Percentiles rank a stretch among this genome's conserved stretches.
Conservation (phyloP, 2,888 invertebrate genomes). For the Aromia moschata region DNA sequence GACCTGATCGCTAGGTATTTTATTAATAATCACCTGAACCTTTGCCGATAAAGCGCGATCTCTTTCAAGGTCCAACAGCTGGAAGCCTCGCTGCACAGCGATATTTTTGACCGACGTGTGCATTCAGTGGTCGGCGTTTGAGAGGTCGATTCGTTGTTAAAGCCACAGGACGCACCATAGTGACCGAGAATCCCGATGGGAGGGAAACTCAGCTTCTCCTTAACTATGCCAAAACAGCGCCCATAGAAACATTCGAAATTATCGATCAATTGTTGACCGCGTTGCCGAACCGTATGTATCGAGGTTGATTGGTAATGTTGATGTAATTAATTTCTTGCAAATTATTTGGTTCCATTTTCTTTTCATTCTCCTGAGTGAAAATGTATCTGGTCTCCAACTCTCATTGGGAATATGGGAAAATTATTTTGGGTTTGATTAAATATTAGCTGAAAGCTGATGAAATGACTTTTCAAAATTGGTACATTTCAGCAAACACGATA, state of each 20-base stretch:
- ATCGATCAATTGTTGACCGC: constrained; percentile 52
- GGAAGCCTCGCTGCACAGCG: constrained; percentile 75
- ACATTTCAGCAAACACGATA: constrained; percentile 65
- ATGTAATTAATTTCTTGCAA: too few relatives aligned
- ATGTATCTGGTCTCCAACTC: too few relatives aligned
- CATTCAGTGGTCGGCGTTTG: constrained; percentile 69
- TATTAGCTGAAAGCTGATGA: too few relatives aligned
- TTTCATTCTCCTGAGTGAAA: too few relatives aligned
- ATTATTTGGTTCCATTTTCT: too few relatives aligned
- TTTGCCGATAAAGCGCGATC: too few relatives aligned
- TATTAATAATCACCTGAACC: too few relatives aligned
- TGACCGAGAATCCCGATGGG: constrained; percentile 79
- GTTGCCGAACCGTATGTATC: constrained; percentile 60
- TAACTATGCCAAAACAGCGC: constrained; percentile 64
- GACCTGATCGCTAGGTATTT: constrained; percentile 73
- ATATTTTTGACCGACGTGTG: constrained; percentile 77
- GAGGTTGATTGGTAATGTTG: neutral
- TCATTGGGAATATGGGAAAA: too few relatives aligned
- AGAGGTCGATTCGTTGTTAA: constrained; percentile 65
- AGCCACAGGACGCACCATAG: constrained; percentile 67
- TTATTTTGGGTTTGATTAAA: too few relatives aligned
- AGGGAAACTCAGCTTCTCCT: constrained; percentile 69
- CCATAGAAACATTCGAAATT: constrained; percentile 55
- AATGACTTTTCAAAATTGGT: too few relatives aligned
- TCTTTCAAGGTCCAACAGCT: constrained; percentile 68